These are phyloP conservation scores for Anagrus nilaparvatae DNA, from an alignment of 1,140 invertebrate genomes.

Conservation along the genomic window DNA sequence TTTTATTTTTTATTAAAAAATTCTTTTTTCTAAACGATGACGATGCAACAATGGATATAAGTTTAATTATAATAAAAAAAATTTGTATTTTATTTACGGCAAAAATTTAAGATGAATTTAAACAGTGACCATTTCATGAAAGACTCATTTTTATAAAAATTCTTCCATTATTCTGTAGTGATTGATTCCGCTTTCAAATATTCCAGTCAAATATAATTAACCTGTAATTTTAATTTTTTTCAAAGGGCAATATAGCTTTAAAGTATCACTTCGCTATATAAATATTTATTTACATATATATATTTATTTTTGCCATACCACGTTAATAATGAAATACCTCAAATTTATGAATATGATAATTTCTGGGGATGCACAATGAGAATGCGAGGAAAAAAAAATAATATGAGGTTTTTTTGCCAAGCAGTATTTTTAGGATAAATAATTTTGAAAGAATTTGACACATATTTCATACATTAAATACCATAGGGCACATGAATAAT, in stretches of 20 bases:
- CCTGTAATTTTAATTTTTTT: too few relatives aligned
- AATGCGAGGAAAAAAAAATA: conserved; percentile 43
- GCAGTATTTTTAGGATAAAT: conserved; percentile 14
- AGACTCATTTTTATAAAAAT: conserved; percentile 19
- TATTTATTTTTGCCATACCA: conserved; percentile 3
- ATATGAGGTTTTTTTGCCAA: conserved; percentile 25
- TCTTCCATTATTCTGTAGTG: conserved; percentile 39
- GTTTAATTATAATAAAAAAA: too few relatives aligned
- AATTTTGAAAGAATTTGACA: background rate
- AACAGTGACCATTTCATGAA: conserved; percentile 45
- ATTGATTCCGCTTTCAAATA: too few relatives aligned
- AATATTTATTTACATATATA: too few relatives aligned
- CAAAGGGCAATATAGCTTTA: too few relatives aligned
- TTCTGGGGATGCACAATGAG: conserved; percentile 43
- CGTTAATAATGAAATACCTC: conserved; percentile 19
- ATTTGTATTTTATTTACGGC: too few relatives aligned
- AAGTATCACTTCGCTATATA: conserved; percentile 4
- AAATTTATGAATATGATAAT: conserved; percentile 24
- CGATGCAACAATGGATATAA: too few relatives aligned
- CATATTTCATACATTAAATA: conserved; percentile 11
- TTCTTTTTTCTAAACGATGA: conserved; percentile 27
- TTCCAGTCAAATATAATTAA: too few relatives aligned
- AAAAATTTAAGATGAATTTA: conserved; percentile 9
- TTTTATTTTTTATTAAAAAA: conserved; percentile 12
- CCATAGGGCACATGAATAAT: conserved; percentile 20